Conservation (phyloP, 2,797 vertebrate species). For the Betta splendens region DNA sequence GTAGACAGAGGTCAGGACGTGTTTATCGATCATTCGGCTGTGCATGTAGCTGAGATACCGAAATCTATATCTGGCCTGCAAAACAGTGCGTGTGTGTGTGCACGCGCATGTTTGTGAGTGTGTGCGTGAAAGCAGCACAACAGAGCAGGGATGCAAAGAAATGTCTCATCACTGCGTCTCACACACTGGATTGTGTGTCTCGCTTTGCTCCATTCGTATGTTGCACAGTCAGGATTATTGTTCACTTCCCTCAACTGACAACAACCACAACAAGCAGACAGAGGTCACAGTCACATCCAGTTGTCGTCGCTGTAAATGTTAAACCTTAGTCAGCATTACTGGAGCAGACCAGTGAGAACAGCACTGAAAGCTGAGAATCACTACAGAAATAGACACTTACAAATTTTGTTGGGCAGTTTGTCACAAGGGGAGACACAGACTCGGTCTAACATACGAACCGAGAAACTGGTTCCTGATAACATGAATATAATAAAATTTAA, state of each 20-base stretch:
- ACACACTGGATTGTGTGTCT: not conserved
- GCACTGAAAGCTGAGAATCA: slow-evolving; percentile 4
- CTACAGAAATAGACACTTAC: not conserved
- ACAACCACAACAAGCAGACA: not conserved
- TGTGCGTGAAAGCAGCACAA: too few relatives aligned
- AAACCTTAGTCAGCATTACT: slow-evolving; percentile 4
- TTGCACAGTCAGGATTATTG: not conserved
- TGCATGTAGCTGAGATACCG: slow-evolving; percentile 33
- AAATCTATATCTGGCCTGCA: slow-evolving; percentile 36
- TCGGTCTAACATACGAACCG: not conserved
- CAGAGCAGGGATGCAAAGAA: slow-evolving; percentile 1
- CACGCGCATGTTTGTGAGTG: not conserved
- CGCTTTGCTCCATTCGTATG: not conserved
- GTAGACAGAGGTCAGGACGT: slow-evolving; percentile 61
- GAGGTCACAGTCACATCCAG: not conserved
- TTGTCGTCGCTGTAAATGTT: not conserved
- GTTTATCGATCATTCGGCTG: slow-evolving; percentile 40
- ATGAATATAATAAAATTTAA: too few relatives aligned
- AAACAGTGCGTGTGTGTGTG: slow-evolving; percentile 5
- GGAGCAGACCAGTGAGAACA: not conserved
- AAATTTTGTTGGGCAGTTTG: not conserved
- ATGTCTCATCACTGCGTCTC: slow-evolving; percentile 4
- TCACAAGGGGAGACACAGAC: not conserved
- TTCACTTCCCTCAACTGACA: slow-evolving; percentile 2
- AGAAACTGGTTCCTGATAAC: too few relatives aligned